A percentile compares a stretch with the other conserved stretches of the same genome.
These are phyloP conservation scores for Conopomorpha cramerella DNA, from an alignment of 1,140 invertebrate species.

Conservation along the genomic window DNA sequence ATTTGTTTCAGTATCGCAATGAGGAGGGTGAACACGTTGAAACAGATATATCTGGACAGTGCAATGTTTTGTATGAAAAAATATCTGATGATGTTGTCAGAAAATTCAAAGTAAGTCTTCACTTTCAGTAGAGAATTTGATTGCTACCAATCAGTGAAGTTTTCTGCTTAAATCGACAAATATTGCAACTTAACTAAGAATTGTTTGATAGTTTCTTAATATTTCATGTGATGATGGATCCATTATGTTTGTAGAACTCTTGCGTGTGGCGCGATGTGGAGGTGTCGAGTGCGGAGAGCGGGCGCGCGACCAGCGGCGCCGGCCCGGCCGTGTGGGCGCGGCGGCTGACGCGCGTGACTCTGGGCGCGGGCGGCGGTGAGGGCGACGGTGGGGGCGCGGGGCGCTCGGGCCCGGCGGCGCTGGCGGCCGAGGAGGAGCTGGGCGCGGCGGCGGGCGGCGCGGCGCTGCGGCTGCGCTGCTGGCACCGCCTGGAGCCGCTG, in stretches of 20 bases:
- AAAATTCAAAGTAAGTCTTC: slow-evolving; percentile 36
- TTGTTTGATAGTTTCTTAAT: not conserved
- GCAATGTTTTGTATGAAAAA: slow-evolving; percentile 24
- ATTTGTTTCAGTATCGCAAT: slow-evolving; percentile 28
- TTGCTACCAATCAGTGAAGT: not conserved
- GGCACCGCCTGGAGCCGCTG: slow-evolving; percentile 8
- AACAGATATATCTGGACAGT: slow-evolving; percentile 28
- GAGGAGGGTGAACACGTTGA: slow-evolving; percentile 27
- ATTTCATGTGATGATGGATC: not conserved
- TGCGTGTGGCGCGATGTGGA: slow-evolving; percentile 3
- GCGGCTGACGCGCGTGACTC: slow-evolving; percentile 19
- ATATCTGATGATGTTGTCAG: slow-evolving; percentile 16
- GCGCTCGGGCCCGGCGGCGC: too few species aligned
- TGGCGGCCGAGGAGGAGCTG: slow-evolving; percentile 19
- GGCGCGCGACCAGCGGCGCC: not conserved
- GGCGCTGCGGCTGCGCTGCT: slow-evolving; percentile 11
- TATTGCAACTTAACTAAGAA: not conserved
- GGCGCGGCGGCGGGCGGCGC: slow-evolving; percentile 4
- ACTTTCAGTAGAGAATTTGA: too few species aligned
- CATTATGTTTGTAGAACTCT: not conserved
- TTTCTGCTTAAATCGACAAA: not conserved
- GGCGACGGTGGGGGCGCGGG: slow-evolving; percentile 8
- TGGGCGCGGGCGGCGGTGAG: too few species aligned
- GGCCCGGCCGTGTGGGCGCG: slow-evolving; percentile 5
- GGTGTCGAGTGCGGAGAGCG: slow-evolving; percentile 1